Conservation (phyloP, 2,888 invertebrate genomes). For the Leptinotarsa tumamoca region DNA sequence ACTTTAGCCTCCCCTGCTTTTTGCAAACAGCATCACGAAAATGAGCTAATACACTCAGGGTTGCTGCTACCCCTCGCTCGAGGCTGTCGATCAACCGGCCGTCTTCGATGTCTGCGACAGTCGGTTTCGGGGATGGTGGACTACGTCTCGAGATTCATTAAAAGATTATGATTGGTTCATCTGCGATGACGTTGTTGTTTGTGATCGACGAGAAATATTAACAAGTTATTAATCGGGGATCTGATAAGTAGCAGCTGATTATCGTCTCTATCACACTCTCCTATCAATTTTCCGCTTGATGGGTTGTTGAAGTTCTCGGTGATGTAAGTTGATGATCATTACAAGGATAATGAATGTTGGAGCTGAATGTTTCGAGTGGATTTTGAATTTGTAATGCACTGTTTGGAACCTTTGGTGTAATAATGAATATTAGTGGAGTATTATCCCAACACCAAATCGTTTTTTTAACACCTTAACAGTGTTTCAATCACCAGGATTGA, state of each 20-base stretch:
- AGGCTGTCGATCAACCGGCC: slow-evolving; percentile 38
- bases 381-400: too few species aligned
- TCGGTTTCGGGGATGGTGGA: slow-evolving; percentile 17
- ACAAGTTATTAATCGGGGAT: slow-evolving; percentile 6
- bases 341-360: too few species aligned
- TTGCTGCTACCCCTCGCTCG: slow-evolving; percentile 23
- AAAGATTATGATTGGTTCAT: slow-evolving; percentile 32
- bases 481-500: too few species aligned
- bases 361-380: too few species aligned
- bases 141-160: slow-evolving; percentile 34
- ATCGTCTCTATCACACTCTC: not conserved
- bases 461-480: too few species aligned
- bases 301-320: not conserved
- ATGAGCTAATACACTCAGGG: slow-evolving; percentile 66
- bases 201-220: slow-evolving; percentile 12
- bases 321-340: not conserved
- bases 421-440: too few species aligned
- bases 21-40: slow-evolving; percentile 67
- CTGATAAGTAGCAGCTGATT: slow-evolving; percentile 4
- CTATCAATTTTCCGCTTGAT: slow-evolving; percentile 5
- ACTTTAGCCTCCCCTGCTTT: slow-evolving; percentile 62
- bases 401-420: too few species aligned
- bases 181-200: slow-evolving; percentile 18
- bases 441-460: too few species aligned
- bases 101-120: slow-evolving; percentile 17